A percentile compares a stretch with the other conserved stretches of the same genome.
phyloP scores from a whole-genome alignment of 2,797 vertebrate genomes.

The Triplophysa yarkandensis region DNA sequence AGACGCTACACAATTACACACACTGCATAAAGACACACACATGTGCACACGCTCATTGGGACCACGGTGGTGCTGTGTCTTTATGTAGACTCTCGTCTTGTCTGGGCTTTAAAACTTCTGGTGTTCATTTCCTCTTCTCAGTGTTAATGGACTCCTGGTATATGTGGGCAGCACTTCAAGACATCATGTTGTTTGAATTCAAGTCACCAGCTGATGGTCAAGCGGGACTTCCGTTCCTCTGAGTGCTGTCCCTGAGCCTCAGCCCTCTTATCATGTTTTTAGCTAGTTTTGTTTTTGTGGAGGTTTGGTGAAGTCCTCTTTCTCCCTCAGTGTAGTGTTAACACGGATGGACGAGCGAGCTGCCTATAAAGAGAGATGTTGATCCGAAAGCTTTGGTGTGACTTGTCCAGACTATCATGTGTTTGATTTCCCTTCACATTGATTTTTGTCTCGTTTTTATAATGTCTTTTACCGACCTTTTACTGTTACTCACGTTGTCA shows the following conservation, averaged over 20 bases:
- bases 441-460: background rate
- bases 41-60: conserved; percentile 57
- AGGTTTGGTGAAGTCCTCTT: conserved; percentile 23
- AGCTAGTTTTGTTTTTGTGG: conserved; percentile 8
- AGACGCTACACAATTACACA: conserved; percentile 61
- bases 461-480: conserved; percentile 26
- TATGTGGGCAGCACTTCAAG: conserved; percentile 8
- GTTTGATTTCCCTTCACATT: conserved; percentile 27
- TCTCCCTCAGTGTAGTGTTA: conserved; percentile 12
- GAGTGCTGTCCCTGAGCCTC: background rate
- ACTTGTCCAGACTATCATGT: conserved; percentile 19
- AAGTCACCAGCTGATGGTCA: conserved; percentile 2
- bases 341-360: background rate
- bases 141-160: conserved; percentile 45
- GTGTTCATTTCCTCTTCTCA: conserved; percentile 42
- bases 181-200: conserved; percentile 7
- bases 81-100: conserved; percentile 62
- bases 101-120: conserved; percentile 38
- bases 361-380: background rate
- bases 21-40: conserved; percentile 36
- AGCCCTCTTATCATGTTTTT: background rate
- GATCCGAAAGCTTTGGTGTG: conserved; percentile 8
- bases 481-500: conserved; percentile 22
- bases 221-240: background rate
- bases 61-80: conserved; percentile 70